phyloP scores from a whole-genome alignment of 2,888 invertebrate genomes.

The Ypsolopha sequella region DNA sequence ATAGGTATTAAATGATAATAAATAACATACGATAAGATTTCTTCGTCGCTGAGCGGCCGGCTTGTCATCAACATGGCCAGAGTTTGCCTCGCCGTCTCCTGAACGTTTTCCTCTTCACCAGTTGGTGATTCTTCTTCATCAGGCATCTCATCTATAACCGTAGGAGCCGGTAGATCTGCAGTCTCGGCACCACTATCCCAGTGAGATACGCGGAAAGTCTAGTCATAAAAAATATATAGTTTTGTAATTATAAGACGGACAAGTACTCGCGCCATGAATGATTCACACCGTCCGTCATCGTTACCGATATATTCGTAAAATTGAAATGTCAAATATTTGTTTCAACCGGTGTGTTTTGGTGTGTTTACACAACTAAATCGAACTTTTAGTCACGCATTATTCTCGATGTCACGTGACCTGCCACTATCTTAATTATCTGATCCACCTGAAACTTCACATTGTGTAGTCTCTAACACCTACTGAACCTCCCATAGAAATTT shows the following conservation, averaged over 20 bases:
- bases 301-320: no score
- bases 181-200: background rate
- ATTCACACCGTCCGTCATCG: no score
- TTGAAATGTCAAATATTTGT: no score
- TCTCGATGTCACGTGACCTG: no score
- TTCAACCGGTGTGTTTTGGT: no score
- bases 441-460: no score
- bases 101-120: constrained; percentile 32
- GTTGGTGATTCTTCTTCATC: background rate
- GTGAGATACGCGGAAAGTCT: background rate
- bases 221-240: background rate
- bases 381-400: no score
- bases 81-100: constrained; percentile 32
- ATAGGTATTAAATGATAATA: background rate
- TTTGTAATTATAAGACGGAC: background rate
- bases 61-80: constrained; percentile 40
- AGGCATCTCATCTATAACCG: background rate
- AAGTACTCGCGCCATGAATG: no score
- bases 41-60: constrained; percentile 36
- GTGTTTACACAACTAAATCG: no score
- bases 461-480: no score
- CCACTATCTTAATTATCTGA: no score
- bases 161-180: background rate
- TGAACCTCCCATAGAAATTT: no score
- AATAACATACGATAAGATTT: constrained; percentile 32